A percentile compares a stretch with the other conserved stretches of the same genome.
Evolutionary conservation across 2,797 vertebrate species (phyloP).

Genomic region (Discoglossus pictus): DNA sequence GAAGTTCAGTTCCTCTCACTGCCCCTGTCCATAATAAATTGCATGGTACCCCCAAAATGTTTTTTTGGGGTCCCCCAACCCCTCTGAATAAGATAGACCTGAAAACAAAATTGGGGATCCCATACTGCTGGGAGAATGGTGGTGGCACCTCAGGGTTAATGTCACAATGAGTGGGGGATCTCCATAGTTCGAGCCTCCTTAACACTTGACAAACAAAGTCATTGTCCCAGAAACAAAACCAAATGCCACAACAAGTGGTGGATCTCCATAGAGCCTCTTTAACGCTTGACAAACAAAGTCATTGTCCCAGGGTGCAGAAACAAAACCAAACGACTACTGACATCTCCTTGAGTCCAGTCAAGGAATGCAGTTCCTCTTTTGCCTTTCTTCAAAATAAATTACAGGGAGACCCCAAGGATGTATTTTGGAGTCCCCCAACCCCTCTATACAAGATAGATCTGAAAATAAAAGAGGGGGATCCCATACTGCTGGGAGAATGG

Average conservation of each 20-base stretch:
- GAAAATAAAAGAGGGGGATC: background rate
- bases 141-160: background rate
- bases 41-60: background rate
- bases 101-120: background rate
- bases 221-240: too few relatives aligned
- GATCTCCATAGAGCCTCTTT: too few relatives aligned
- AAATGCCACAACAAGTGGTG: background rate
- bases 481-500: background rate
- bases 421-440: background rate
- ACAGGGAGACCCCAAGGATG: background rate
- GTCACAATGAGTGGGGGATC: background rate
- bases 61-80: background rate
- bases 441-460: background rate
- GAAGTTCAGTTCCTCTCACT: too few relatives aligned
- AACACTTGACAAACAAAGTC: conserved; percentile 58
- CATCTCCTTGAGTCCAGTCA: too few relatives aligned
- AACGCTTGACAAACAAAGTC: too few relatives aligned
- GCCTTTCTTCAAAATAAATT: too few relatives aligned
- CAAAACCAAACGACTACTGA: too few relatives aligned
- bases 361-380: too few relatives aligned
- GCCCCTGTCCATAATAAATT: too few relatives aligned
- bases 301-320: too few relatives aligned
- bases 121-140: background rate
- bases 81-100: background rate
- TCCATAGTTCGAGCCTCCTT: conserved; percentile 18